These are phyloP conservation scores for Crocallis elinguaria DNA, from an alignment of 2,888 invertebrate species.

Conservation along the genomic window DNA sequence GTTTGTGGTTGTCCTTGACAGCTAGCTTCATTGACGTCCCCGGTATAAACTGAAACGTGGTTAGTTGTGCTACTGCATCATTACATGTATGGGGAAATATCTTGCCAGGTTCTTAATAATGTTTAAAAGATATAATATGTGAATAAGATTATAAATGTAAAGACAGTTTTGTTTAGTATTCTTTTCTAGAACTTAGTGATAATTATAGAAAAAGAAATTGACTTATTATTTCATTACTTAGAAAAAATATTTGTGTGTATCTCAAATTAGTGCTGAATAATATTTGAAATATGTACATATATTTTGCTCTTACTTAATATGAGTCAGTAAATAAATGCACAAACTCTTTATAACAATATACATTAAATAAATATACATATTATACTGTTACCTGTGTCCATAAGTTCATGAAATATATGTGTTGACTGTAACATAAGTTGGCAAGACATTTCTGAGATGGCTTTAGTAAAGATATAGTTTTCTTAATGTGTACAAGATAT, in stretches of 20 bases:
- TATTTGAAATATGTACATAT: too few species aligned
- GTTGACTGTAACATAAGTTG: slow-evolving; percentile 24
- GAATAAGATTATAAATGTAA: too few species aligned
- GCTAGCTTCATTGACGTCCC: slow-evolving; percentile 69
- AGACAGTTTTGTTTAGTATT: too few species aligned
- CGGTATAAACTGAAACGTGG: slow-evolving; percentile 71
- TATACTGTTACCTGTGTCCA: slow-evolving; percentile 19
- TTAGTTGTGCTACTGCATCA: slow-evolving; percentile 59
- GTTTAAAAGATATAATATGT: background rate
- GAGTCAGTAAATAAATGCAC: too few species aligned
- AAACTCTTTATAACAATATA: too few species aligned
- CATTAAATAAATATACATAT: background rate
- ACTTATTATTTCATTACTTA: too few species aligned
- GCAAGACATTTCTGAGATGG: slow-evolving; percentile 26
- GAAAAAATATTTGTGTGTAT: too few species aligned
- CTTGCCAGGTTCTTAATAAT: slow-evolving; percentile 18
- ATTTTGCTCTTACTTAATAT: too few species aligned
- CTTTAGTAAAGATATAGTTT: background rate
- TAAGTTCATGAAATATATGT: slow-evolving; percentile 7
- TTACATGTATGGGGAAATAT: slow-evolving; percentile 35
- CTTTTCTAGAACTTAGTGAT: too few species aligned
- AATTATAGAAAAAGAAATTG: too few species aligned
- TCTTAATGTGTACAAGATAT: background rate
- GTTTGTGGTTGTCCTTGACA: slow-evolving; percentile 92
- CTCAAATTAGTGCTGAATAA: too few species aligned